Conservation (phyloP, 2,113 vertebrate species). For the Carassius gibelio region DNA sequence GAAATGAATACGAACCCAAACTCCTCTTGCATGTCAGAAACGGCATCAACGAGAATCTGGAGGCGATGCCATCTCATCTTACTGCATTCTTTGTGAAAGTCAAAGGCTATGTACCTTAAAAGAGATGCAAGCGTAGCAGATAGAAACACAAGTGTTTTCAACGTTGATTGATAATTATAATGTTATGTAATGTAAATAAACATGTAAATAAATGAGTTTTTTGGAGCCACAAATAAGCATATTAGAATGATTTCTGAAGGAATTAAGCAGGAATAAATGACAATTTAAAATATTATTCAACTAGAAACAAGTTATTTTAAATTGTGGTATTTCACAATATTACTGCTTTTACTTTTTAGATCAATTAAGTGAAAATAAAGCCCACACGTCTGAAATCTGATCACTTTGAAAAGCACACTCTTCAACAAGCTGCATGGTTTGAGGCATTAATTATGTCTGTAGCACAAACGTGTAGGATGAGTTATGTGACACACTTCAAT, state of each 20-base stretch:
- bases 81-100: slow-evolving; percentile 99
- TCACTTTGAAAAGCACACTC: not conserved
- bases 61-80: slow-evolving; percentile 96
- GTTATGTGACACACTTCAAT: not conserved
- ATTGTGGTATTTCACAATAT: no score
- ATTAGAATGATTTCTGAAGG: no score
- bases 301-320: no score
- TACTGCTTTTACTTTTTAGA: no score
- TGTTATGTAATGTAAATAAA: no score
- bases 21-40: slow-evolving; percentile 89
- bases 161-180: not conserved
- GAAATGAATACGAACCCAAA: slow-evolving; percentile 77
- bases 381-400: no score
- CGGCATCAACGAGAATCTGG: slow-evolving; percentile 85
- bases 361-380: no score
- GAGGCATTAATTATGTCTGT: not conserved
- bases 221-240: not conserved
- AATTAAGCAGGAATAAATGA: no score
- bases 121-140: not conserved
- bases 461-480: no score
- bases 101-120: slow-evolving; percentile 89
- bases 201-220: not conserved
- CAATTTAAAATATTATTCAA: no score
- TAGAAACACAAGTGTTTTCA: not conserved
- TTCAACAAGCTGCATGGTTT: not conserved